Evolutionary conservation across 2,797 vertebrate genomes (phyloP).

Genomic region (Sebastes goodei): DNA sequence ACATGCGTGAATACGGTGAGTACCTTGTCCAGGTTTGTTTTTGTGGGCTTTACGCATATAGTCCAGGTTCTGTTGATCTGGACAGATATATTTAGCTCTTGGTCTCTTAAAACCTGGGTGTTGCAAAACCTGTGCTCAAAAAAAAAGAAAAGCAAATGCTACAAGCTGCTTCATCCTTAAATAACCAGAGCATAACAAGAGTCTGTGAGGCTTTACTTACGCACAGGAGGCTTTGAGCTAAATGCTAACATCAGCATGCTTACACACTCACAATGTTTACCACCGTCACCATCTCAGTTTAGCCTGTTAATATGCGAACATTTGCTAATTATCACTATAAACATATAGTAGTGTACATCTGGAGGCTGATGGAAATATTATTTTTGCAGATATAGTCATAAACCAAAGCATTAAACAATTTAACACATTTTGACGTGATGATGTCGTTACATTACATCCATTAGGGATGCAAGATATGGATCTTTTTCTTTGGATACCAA

Average conservation of each 20-base stretch:
- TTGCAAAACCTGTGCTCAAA: slow-evolving; percentile 6
- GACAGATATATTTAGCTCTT: slow-evolving; percentile 40
- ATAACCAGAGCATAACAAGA: not conserved
- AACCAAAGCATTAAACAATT: not conserved
- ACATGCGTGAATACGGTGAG: slow-evolving; percentile 5
- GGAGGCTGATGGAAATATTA: not conserved
- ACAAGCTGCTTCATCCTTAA: not conserved
- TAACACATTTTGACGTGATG: not conserved
- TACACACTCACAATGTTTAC: not conserved
- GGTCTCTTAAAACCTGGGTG: not conserved
- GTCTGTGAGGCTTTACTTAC: too few relatives aligned
- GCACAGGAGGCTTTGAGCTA: not conserved
- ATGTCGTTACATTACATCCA: too few relatives aligned
- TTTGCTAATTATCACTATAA: not conserved
- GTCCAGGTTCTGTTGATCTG: slow-evolving; percentile 50
- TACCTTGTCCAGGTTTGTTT: slow-evolving; percentile 42
- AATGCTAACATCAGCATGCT: not conserved
- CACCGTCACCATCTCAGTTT: not conserved
- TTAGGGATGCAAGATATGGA: too few relatives aligned
- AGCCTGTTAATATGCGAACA: not conserved
- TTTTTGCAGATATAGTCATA: not conserved
- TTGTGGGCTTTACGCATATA: slow-evolving; percentile 41
- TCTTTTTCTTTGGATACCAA: too few relatives aligned
- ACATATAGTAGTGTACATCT: not conserved
- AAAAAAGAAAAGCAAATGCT: slow-evolving; percentile 22